Evolutionary conservation across 2,888 invertebrate species (phyloP).

Genomic region (Seira sanloemensis): DNA sequence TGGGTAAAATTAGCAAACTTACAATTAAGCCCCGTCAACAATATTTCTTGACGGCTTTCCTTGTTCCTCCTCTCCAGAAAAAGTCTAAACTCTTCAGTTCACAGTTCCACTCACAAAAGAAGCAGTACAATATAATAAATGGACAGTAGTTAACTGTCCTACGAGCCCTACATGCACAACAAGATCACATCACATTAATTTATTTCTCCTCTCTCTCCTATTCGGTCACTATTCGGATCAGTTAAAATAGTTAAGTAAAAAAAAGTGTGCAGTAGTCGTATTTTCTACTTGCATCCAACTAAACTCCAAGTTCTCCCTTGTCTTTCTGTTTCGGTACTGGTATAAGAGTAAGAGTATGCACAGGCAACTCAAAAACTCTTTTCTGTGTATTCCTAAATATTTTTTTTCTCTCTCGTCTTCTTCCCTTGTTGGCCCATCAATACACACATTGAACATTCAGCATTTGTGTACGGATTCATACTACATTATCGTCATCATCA

Average conservation of each 20-base stretch:
- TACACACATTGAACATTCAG: not conserved
- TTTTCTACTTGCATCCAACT: not conserved
- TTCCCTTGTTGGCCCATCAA: not conserved
- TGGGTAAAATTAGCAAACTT: no score
- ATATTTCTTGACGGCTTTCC: not conserved
- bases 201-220: not conserved
- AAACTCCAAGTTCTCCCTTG: constrained; percentile 68
- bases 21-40: no score
- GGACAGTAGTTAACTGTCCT: not conserved
- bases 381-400: constrained; percentile 19
- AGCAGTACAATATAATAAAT: not conserved
- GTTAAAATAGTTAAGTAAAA: no score
- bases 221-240: no score
- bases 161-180: no score
- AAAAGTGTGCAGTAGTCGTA: no score
- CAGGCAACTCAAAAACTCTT: no score
- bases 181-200: not conserved
- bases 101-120: not conserved
- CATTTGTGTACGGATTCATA: not conserved
- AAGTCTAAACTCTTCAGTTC: not conserved
- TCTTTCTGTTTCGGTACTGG: constrained; percentile 59
- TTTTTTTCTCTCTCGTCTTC: constrained; percentile 45
- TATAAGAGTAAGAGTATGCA: constrained; percentile 51
- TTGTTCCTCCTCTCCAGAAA: not conserved
- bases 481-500: not conserved